Evolutionary conservation across 2,888 invertebrate species (phyloP), one percentile per base, ranked within the genome.

Genomic region (Tromatobia lineatoria): DNA sequence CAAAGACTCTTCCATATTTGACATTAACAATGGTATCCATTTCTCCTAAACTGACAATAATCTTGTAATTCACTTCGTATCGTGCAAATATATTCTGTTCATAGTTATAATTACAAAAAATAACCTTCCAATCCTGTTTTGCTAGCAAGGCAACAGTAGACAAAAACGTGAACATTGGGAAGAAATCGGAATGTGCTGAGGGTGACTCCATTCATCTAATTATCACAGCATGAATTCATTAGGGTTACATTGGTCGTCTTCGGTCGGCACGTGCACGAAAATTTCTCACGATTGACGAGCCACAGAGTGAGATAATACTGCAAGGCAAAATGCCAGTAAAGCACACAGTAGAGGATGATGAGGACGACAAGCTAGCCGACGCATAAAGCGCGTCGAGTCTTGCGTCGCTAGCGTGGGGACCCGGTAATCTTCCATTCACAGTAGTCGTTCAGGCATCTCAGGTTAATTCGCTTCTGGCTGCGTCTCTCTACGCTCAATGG

Each of bases 381-480:
- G 75, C 83, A 80, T 50, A 76, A 82, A 82, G 80, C 80, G 83
- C 85, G 61, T 73, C 73, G 80, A 29, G 87, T 66, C 85, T 85
- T 81, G 82, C 67, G 71, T 45, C 45, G 64, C 20, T 64, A 64
- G 66, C 79, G 74, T 57, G 73, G 69, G 59, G 83, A 74, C 76
- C 67, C 71, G 66, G 80, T 88, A 89, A 89, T 90, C 88, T 87
- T 82, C 88, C 86, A 90, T 91, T 91, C 89, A 91, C 88, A 87
- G 87, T 88, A 90, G 85, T 87, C 88, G 90, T 85, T 89, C 88
- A 87, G 86, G 89, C 91, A 88, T 90, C 87, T 70, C 86, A 87
- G 91, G 88, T 90, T 91, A 88, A 90, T 90, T 91, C 89, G 88
- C 88, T 88, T 87, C 89, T 90, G 88, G 87, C 86, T 89, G 86